Evolutionary conservation across 2,113 vertebrate species (phyloP).

Genomic region (Diglossa brunneiventris): DNA sequence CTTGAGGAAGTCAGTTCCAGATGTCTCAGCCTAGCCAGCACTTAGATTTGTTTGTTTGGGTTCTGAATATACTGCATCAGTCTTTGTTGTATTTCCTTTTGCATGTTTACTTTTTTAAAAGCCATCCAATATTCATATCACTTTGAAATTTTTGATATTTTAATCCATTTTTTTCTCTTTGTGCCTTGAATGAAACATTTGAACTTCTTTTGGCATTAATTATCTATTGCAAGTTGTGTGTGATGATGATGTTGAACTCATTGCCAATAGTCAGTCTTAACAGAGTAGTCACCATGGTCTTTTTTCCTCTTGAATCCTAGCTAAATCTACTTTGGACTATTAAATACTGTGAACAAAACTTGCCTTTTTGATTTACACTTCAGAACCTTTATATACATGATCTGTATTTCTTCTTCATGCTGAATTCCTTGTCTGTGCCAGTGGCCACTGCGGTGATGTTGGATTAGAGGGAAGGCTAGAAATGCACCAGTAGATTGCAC

Average conservation of each 20-base stretch:
- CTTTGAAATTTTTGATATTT: neutral
- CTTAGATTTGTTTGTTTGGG: slow-evolving; percentile 45
- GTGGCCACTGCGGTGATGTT: neutral
- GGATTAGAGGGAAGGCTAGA: neutral
- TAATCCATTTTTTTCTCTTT: neutral
- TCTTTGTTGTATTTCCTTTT: neutral
- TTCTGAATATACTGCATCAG: neutral
- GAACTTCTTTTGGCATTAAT: neutral
- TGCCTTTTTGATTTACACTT: neutral
- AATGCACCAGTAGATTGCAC: neutral
- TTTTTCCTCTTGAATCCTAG: neutral
- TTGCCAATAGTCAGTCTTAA: neutral
- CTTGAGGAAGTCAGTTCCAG: slow-evolving; percentile 3
- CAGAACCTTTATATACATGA: neutral
- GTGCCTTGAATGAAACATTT: neutral
- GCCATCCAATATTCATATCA: neutral
- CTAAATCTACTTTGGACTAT: neutral
- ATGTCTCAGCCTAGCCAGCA: slow-evolving; percentile 21
- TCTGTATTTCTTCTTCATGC: neutral
- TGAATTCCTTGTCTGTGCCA: neutral
- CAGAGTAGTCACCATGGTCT: neutral
- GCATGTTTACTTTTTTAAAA: neutral
- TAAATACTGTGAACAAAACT: neutral
- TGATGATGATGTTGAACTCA: neutral
- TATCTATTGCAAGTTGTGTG: neutral